A percentile compares a stretch with the other conserved stretches of the same genome.
phyloP scores from a whole-genome alignment of 2,113 vertebrate genomes.

The Nothocercus nigrocapillus region DNA sequence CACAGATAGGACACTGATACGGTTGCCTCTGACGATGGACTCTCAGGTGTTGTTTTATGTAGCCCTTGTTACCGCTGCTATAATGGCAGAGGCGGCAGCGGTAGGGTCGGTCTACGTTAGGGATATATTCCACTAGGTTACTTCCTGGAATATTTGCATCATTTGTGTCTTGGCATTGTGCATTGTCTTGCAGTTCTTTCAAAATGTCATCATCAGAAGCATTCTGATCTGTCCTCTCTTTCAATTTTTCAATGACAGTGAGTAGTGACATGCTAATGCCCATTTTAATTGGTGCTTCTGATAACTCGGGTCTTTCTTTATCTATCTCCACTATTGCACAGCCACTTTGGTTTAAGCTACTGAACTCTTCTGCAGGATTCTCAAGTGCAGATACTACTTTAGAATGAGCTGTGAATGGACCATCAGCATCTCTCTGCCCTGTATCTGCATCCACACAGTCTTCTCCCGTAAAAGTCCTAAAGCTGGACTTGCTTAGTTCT shows the following conservation, averaged over 20 bases:
- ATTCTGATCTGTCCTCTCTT: constrained; percentile 96
- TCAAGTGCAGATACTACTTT: constrained; percentile 71
- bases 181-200: constrained; percentile 93
- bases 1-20: constrained; percentile 97
- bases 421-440: constrained; percentile 75
- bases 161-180: constrained; percentile 82
- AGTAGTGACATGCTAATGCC: constrained; percentile 96
- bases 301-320: constrained; percentile 77
- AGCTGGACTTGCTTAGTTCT: constrained; percentile 78
- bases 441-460: constrained; percentile 68
- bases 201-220: constrained; percentile 95
- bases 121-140: constrained; percentile 88
- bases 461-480: constrained; percentile 71
- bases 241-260: constrained; percentile 93
- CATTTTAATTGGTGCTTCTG: constrained; percentile 86
- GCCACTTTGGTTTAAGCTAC: constrained; percentile 73
- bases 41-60: constrained; percentile 95
- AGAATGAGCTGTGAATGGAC: constrained; percentile 36
- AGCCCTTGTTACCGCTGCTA: constrained; percentile 93
- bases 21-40: constrained; percentile 93
- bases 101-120: constrained; percentile 86
- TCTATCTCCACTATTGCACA: constrained; percentile 79
- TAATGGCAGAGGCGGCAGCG: constrained; percentile 94
- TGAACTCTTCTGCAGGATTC: constrained; percentile 60
- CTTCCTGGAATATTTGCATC: constrained; percentile 58